Evolutionary conservation across 2,797 vertebrate species (phyloP).

Genomic region (Helicolenus hilgendorfi): DNA sequence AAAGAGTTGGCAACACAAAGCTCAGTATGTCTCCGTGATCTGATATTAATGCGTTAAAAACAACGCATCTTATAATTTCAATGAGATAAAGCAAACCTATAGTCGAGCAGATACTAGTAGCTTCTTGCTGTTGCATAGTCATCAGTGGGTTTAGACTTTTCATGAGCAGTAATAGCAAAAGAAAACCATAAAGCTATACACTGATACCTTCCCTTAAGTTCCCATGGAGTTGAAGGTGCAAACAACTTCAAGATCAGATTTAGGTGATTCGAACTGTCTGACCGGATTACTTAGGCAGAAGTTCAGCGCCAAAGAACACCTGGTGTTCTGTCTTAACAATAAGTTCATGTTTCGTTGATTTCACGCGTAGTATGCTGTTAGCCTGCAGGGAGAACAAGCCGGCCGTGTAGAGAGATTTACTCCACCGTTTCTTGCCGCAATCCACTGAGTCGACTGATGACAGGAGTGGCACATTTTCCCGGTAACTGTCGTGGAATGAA

Average conservation of each 20-base stretch:
- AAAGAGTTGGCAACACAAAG: neutral
- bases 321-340: neutral
- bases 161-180: neutral
- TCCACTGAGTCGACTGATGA: slow-evolving; percentile 5
- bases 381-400: slow-evolving; percentile 33
- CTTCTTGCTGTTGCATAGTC: neutral
- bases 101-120: neutral
- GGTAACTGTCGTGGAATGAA: fast-evolving
- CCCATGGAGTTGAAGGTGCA: neutral
- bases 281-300: neutral
- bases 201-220: neutral
- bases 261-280: neutral
- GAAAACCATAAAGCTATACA: neutral
- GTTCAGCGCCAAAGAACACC: slow-evolving; percentile 71
- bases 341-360: fast-evolving
- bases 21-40: neutral
- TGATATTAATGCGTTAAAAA: neutral
- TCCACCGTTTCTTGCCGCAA: neutral
- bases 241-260: neutral
- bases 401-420: slow-evolving; percentile 48
- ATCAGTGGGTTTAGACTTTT: neutral
- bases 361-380: slow-evolving; percentile 26
- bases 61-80: slow-evolving; percentile 22
- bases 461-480: fast-evolving
- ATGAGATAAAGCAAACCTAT: neutral